A percentile compares a stretch with the other conserved stretches of the same genome.
Conservation (phyloP, 2,113 vertebrate genomes). For the Paraplagusia blochii region DNA sequence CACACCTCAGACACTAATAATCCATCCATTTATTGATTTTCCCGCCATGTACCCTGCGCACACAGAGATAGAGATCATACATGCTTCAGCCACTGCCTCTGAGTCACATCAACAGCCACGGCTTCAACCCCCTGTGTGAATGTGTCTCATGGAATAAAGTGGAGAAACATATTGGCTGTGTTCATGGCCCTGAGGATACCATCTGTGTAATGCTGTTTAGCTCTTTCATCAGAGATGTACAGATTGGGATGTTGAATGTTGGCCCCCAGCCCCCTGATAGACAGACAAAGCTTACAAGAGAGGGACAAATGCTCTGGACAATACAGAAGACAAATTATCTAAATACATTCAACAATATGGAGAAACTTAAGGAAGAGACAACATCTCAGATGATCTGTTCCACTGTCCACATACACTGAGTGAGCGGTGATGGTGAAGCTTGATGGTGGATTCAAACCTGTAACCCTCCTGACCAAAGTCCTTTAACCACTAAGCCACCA, state of each 20-base stretch:
- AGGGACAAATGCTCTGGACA: slow-evolving; percentile 35
- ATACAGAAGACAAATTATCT: slow-evolving; percentile 40
- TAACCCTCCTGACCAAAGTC: too few relatives aligned
- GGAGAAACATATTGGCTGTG: slow-evolving; percentile 19
- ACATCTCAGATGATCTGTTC: slow-evolving; percentile 9
- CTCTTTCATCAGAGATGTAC: slow-evolving; percentile 44
- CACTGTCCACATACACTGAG: too few relatives aligned
- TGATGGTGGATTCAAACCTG: too few relatives aligned
- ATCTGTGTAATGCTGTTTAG: slow-evolving; percentile 52
- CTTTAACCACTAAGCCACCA: slow-evolving; percentile 8
- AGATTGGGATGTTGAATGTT: slow-evolving; percentile 24
- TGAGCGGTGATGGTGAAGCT: too few relatives aligned
- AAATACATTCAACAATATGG: too few relatives aligned
- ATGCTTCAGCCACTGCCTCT: slow-evolving; percentile 3
- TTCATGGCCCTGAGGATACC: slow-evolving; percentile 43
- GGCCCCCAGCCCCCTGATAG: slow-evolving; percentile 16
- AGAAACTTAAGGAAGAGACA: too few relatives aligned
- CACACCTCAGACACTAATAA: too few relatives aligned
- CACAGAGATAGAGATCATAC: slow-evolving; percentile 4
- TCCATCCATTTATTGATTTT: not conserved
- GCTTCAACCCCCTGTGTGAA: slow-evolving; percentile 13
- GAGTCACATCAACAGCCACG: not conserved
- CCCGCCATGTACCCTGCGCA: not conserved
- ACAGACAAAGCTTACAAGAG: not conserved
- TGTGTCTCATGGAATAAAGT: slow-evolving; percentile 1